Conservation (phyloP, 2,888 invertebrate species). For the Minunthozetes semirufus region DNA sequence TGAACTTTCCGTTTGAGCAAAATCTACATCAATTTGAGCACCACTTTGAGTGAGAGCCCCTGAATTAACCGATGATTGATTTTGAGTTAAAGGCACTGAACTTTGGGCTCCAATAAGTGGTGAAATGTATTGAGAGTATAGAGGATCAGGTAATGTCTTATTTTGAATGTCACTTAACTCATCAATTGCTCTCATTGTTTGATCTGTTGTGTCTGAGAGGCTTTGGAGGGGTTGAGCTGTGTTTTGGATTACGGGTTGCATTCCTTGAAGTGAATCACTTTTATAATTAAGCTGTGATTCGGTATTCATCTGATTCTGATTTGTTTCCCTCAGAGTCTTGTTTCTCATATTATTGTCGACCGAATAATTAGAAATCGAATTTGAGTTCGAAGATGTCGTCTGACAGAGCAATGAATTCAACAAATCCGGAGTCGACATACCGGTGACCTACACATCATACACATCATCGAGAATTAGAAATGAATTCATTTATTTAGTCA, state of each 20-base stretch:
- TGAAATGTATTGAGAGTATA: not conserved
- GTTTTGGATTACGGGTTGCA: not conserved
- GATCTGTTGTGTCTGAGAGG: not conserved
- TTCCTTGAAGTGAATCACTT: not conserved
- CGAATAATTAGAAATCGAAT: not conserved
- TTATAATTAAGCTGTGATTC: not conserved
- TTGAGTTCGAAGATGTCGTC: not conserved
- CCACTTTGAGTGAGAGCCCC: not conserved
- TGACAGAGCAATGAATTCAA: constrained; percentile 4
- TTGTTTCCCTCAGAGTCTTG: not conserved
- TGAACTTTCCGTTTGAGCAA: constrained; percentile 5
- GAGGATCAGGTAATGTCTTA: not conserved
- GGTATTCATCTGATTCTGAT: not conserved
- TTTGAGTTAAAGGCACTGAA: constrained; percentile 17
- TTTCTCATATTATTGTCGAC: not conserved
- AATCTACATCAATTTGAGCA: not conserved
- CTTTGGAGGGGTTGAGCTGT: not conserved
- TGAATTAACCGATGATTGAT: constrained; percentile 1
- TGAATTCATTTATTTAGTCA: too few species aligned
- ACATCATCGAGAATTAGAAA: not conserved
- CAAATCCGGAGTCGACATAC: not conserved
- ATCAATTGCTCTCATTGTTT: not conserved
- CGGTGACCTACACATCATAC: not conserved
- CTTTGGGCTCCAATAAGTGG: not conserved
- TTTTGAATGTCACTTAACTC: not conserved